A percentile compares a stretch with the other conserved stretches of the same genome.
Conservation (phyloP, 2,888 invertebrate species). For the Merodon equestris region DNA sequence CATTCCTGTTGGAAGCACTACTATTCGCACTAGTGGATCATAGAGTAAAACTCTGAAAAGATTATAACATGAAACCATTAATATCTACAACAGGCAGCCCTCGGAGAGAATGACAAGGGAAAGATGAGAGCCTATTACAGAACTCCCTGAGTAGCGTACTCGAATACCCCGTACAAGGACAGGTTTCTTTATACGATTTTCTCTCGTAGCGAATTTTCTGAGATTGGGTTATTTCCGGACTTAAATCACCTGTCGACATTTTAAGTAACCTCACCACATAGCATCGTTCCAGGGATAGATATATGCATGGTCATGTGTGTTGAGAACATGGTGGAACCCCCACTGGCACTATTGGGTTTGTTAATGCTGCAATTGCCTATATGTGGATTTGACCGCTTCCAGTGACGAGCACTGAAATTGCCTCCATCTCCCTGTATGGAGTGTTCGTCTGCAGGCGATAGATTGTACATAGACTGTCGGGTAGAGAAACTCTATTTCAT, state of each 20-base stretch:
- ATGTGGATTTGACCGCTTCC: constrained; percentile 52
- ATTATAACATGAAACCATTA: constrained; percentile 58
- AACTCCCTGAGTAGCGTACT: background rate
- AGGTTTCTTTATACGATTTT: constrained; percentile 58
- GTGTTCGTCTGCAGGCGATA: constrained; percentile 32
- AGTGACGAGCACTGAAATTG: background rate
- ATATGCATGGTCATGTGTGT: background rate
- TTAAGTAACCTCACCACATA: constrained; percentile 70
- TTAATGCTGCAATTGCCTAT: constrained; percentile 56
- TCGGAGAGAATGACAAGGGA: constrained; percentile 46
- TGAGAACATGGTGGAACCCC: constrained; percentile 20
- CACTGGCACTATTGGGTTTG: constrained; percentile 23
- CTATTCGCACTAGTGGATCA: constrained; percentile 26
- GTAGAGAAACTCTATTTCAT: too few species aligned
- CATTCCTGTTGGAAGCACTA: constrained; percentile 19
- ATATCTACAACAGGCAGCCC: constrained; percentile 54
- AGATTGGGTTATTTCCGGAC: constrained; percentile 70
- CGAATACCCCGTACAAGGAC: constrained; percentile 28
- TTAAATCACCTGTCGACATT: constrained; percentile 70
- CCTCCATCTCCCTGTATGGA: constrained; percentile 7
- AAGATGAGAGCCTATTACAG: constrained; percentile 22
- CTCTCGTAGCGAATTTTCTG: constrained; percentile 56
- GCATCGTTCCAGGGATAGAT: constrained; percentile 41
- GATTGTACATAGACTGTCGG: constrained; percentile 24
- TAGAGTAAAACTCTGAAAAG: constrained; percentile 26